phyloP scores from a whole-genome alignment of 2,888 invertebrate species.

The Drosophila picticornis region DNA sequence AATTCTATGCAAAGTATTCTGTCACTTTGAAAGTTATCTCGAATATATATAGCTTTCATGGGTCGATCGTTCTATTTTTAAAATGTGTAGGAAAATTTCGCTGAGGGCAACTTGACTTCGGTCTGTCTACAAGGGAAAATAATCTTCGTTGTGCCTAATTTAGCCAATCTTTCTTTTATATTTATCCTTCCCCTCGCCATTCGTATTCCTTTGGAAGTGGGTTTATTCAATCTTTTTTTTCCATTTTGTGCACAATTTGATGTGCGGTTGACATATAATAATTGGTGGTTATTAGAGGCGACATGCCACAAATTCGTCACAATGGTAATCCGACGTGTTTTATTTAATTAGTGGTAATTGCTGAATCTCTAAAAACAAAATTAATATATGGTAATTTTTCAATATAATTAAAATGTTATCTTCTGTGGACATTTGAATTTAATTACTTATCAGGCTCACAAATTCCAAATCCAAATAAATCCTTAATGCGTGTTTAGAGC shows the following conservation, averaged over 20 bases:
- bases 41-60: neutral
- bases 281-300: neutral
- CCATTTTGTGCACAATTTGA: conserved; percentile 1
- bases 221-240: neutral
- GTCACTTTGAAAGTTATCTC: neutral
- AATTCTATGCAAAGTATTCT: neutral
- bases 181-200: neutral
- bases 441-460: neutral
- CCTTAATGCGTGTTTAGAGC: neutral
- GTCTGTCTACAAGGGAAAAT: neutral
- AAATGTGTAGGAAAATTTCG: neutral
- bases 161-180: neutral
- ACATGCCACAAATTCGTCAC: neutral
- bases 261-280: conserved; percentile 2
- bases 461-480: neutral
- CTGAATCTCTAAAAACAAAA: neutral
- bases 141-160: neutral
- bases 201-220: neutral
- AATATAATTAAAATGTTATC: neutral
- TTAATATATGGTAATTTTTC: neutral
- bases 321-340: neutral
- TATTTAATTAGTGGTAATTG: neutral
- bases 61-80: neutral
- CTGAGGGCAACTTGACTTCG: neutral
- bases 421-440: neutral